A percentile compares a stretch with the other conserved stretches of the same genome.
These are phyloP conservation scores for Columba janthina DNA, from an alignment of 2,113 vertebrate species.

Conservation along the genomic window DNA sequence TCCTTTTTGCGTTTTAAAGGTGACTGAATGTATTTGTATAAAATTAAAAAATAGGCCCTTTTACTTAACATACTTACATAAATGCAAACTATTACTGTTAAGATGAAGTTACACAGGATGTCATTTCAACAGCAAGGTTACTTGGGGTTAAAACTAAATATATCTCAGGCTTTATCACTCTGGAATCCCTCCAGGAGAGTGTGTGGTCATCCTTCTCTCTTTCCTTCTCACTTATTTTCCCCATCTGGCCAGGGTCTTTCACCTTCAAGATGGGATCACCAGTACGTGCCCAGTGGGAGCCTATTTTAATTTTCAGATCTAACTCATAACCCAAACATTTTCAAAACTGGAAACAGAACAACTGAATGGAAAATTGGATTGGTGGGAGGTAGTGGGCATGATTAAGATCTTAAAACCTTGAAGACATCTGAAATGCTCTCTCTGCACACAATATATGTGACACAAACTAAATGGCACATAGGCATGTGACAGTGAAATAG, in stretches of 20 bases:
- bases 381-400: not conserved
- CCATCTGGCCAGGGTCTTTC: not conserved
- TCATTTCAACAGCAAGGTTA: slow-evolving; percentile 20
- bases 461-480: not conserved
- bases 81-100: not conserved
- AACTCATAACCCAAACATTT: not conserved
- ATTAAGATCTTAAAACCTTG: not conserved
- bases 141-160: slow-evolving; percentile 29
- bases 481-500: not conserved
- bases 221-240: not conserved
- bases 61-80: not conserved
- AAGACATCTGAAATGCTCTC: not conserved
- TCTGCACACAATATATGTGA: not conserved
- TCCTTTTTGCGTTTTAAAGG: not conserved
- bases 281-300: not conserved
- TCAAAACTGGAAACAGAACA: not conserved
- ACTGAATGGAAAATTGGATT: not conserved
- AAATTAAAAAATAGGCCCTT: not conserved
- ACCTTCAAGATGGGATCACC: not conserved
- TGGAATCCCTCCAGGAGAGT: not conserved
- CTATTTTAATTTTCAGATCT: not conserved
- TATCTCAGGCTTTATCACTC: not conserved
- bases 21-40: not conserved
- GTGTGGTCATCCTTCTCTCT: not conserved
- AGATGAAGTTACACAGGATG: slow-evolving; percentile 10